phyloP scores from a whole-genome alignment of 2,888 invertebrate genomes.

The Mactromeris polynyma region DNA sequence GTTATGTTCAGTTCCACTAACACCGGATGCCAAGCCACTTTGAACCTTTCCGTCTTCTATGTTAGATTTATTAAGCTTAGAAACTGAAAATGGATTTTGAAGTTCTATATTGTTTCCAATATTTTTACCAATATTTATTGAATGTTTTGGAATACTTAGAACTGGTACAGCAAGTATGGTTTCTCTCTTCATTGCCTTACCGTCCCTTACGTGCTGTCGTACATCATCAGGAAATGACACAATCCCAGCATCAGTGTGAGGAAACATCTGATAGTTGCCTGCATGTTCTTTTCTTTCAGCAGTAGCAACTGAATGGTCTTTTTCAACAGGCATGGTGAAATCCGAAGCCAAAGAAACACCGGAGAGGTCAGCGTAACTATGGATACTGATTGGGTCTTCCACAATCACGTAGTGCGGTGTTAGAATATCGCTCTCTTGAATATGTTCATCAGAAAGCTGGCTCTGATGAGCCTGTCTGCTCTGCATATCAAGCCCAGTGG shows the following conservation, averaged over 20 bases:
- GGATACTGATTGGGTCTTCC: slow-evolving; percentile 37
- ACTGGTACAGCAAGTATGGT: slow-evolving; percentile 32
- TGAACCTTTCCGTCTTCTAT: background rate
- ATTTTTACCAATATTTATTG: background rate
- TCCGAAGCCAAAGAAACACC: background rate
- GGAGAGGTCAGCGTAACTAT: slow-evolving; percentile 41
- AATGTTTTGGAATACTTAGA: slow-evolving; percentile 5
- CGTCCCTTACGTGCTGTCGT: background rate
- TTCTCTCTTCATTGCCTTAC: slow-evolving; percentile 8
- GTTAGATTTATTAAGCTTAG: background rate
- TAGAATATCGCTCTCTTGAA: slow-evolving; percentile 20
- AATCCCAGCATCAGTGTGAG: background rate
- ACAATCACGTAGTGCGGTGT: slow-evolving; percentile 39
- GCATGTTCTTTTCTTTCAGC: background rate
- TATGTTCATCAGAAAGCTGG: background rate
- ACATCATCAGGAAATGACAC: background rate
- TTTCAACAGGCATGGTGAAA: background rate
- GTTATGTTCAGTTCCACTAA: background rate
- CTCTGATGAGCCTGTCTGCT: background rate
- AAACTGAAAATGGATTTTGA: background rate
- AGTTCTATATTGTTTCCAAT: background rate
- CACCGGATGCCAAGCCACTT: background rate
- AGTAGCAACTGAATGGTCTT: background rate
- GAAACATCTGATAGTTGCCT: background rate
- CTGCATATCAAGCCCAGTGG: background rate